Conservation (phyloP, 2,888 invertebrate genomes). For the Sarcophaga rosellei region DNA sequence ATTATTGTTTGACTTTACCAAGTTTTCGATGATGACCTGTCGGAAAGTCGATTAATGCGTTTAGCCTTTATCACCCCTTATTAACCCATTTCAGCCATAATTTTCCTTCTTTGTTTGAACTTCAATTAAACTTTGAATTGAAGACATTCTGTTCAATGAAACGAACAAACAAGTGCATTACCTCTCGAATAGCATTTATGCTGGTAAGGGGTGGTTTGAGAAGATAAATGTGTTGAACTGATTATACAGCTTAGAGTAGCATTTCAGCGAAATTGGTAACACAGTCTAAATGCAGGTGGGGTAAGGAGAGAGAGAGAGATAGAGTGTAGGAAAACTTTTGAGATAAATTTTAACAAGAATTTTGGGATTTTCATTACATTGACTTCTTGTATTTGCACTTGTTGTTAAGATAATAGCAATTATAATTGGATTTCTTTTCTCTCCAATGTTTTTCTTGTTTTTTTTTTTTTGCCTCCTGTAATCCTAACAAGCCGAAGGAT, state of each 20-base stretch:
- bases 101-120: slow-evolving; percentile 9
- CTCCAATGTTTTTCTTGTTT: no score
- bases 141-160: slow-evolving; percentile 6
- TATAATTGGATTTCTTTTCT: slow-evolving; percentile 65
- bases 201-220: background rate
- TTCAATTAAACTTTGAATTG: slow-evolving; percentile 51
- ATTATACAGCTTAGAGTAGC: slow-evolving; percentile 58
- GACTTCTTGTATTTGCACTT: slow-evolving; percentile 35
- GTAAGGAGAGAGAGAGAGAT: background rate
- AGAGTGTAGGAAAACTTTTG: slow-evolving; percentile 43
- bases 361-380: slow-evolving; percentile 41
- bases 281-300: slow-evolving; percentile 1
- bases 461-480: background rate
- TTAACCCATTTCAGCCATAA: slow-evolving; percentile 47
- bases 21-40: background rate
- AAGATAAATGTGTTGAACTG: slow-evolving; percentile 57
- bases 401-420: slow-evolving; percentile 66
- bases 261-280: slow-evolving; percentile 57
- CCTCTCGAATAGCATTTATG: background rate
- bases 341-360: slow-evolving; percentile 62
- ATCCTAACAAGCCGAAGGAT: background rate
- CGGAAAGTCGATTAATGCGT: background rate
- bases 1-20: background rate
- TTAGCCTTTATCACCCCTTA: slow-evolving; percentile 31
- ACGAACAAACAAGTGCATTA: slow-evolving; percentile 1